Evolutionary conservation across 2,113 vertebrate genomes (phyloP), one percentile per base, ranked within the genome.

Genomic region (Anthoscopus minutus): DNA sequence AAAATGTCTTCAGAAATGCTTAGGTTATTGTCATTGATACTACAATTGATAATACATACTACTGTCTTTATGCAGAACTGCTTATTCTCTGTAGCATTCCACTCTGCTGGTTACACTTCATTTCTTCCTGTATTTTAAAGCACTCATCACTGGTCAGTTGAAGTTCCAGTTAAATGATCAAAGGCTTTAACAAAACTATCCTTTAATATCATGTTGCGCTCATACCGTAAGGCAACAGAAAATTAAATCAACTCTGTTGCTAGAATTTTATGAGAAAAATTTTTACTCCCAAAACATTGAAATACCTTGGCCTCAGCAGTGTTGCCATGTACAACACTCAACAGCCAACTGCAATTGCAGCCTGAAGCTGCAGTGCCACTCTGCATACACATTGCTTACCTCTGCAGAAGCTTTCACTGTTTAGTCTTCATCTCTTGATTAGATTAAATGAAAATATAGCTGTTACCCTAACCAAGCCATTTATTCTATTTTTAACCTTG

Each of bases 401-500:
- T 65, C 19, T 64, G 81, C 4, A 2, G 65, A 64, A 84, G 40
- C 65, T 79, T 74, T 76, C 51, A 31, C 61, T 81, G 31, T 64
- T 87, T 16, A 15, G 19, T 44, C n/a, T 74, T 85, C 61, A 76
- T 53, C 40, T 88, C 57, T 88, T 94, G 78, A 88, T 93, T 82
- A 91, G 61, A 64, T 87, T 89, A 96, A 88, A 65, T 38, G 40
- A 65, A 69, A 30, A 37, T 73, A 33, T 20, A 65, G 77, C 48
- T 77, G 58, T 82, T 72, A 89, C 37, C 18, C 58, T 86, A 57
- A 53, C 66, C 66, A 42, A 77, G 81, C 54, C 28, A 42, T 72
- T 92, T 84, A 56, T 56, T 67, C 77, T 87, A 23, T 88, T 88
- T 93, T 94, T 92, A 93, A 88, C 48, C 42, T 69, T 65, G 54